Evolutionary conservation across 1,140 invertebrate genomes (phyloP), one percentile per base, ranked within the genome.

Genomic region (Sarcophaga peregrina): DNA sequence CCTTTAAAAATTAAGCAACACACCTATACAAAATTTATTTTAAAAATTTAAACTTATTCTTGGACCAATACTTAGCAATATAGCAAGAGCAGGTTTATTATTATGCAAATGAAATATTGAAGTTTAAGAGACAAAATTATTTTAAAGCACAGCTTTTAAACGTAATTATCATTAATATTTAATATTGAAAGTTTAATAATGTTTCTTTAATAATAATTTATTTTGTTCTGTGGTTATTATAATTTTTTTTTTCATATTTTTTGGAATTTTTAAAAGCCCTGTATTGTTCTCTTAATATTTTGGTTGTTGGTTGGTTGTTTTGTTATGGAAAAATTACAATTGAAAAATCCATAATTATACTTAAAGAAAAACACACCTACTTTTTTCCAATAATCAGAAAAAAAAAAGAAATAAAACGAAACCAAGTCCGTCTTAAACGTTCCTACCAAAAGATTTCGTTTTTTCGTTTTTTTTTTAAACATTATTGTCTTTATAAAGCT

Each of bases 261-360:
- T 13, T 58, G 54, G 17, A 8, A 68, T 68, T 20, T n/a, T 25
- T 20, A 68, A 17, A 68, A 68, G 17, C n/a, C 62, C 62, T 68
- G 20, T 68, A 17, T 68, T 20, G 13, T 58, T 58, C 13, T n/a
- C 10, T 68, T 37, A 37, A 37, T 4, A 37, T 37, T 37, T 37
- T 4, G 25, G 25, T 37, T 37, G 25, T 2, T 37, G 25, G 25
- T 37, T 37, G 25, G 25, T 37, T 37, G 4, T 37, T 37, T 37
- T 37, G 25, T 37, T 9, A 52, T 13, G 50, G 50, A 10, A 10
- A 52, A 52, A 52, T 52, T 52, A 52, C 13, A 10, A 9, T 68
- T 68, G 62, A 68, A 68, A 58, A 20, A 68, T 68, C 62, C 62
- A 68, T 68, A 68, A 68, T 68, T 68, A 68, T 68, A 20, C 8